Evolutionary conservation across 2,797 vertebrate species (phyloP), one percentile per base, ranked within the genome.

Genomic region (Cygnus olor): DNA sequence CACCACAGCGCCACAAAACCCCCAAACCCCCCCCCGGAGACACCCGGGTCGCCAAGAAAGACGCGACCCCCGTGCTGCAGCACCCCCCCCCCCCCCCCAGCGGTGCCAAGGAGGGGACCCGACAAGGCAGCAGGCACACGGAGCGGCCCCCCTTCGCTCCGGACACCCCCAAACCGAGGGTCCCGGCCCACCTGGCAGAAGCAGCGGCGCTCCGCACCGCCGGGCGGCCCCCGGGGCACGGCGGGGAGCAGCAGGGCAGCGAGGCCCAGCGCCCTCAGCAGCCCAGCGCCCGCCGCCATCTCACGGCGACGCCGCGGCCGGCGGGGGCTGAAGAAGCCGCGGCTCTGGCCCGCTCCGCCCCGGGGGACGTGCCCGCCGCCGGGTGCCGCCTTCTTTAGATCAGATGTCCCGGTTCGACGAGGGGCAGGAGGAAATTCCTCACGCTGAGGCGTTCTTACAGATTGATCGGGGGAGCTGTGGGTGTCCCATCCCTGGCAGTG

Each of bases 161-260:
- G 3, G 9, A 6, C 60, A 61, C 22, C 30, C 34, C n/a, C 34
- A 11, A 25, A 1, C 38, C 32, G 5, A 3, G 51, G 51, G 25
- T 53, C 51, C 27, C 51, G 14, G 19, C 61, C 17, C 83, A 95
- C 95, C 95, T 95, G 84, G 80, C 97, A 97, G 85, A 92, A 96
- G 82, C 89, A 97, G 61, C 96, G 89, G 3, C 70, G n/a, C 74
- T 95, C 85, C 4, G 96, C 95, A 8, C 63, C 61, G 2, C 56
- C 58, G 44, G 77, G 42, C 13, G 47, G 12, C 32, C 34, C 45
- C 4, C 32, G 66, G 24, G n/a, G 21, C 10, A 32, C 10, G 10
- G 51, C 51, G 20, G 47, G 68, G 18, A 51, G 18, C n/a, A 53
- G 34, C 17, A n/a, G n/a, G n/a, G 66, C n/a, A 25, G 66, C 47